Evolutionary conservation across 2,113 vertebrate species (phyloP), one percentile per base, ranked within the genome.

Genomic region (Cephalopterus ornatus): DNA sequence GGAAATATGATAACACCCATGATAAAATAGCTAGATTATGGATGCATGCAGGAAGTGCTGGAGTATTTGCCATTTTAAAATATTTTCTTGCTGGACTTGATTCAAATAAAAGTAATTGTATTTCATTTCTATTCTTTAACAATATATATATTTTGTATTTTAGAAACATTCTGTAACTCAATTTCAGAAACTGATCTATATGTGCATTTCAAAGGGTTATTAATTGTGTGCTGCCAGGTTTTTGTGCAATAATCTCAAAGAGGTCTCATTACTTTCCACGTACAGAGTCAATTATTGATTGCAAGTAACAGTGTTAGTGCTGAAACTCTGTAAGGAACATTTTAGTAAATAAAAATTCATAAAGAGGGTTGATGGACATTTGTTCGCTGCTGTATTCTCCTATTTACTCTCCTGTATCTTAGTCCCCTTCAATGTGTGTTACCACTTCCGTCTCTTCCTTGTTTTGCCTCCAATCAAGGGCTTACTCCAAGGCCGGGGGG

Each of bases 61-160:
- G 62, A 39, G 37, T 97, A 88, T 93, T 91, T 97, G 70, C 72
- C 65, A 66, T 92, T 89, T 92, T 73, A 92, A 97, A 97, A 80
- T 93, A 77, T 95, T 88, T 97, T 96, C 49, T 71, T 95, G 88
- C 80, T 96, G 72, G 63, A 81, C 61, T 86, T 78, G 84, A 90
- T 85, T 97, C 94, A 96, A 98, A 98, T 98, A 97, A 96, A 98
- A 95, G 39, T 50, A 96, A 92, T 96, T 94, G 76, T 96, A 86
- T 95, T 94, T 96, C 82, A 27, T 87, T 95, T 91, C 82, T 95
- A 55, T 87, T 94, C 94, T 89, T 94, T 79, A 93, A 89, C 83
- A 46, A 74, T 37, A 47, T 92, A 93, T 94, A 91, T 95, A 88
- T 96, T 63, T 90, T 91, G 44, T 91, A 78, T 61, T 85, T 85